Evolutionary conservation across 2,797 vertebrate genomes (phyloP), one percentile per base, ranked within the genome.

Genomic region (Champsocephalus esox): DNA sequence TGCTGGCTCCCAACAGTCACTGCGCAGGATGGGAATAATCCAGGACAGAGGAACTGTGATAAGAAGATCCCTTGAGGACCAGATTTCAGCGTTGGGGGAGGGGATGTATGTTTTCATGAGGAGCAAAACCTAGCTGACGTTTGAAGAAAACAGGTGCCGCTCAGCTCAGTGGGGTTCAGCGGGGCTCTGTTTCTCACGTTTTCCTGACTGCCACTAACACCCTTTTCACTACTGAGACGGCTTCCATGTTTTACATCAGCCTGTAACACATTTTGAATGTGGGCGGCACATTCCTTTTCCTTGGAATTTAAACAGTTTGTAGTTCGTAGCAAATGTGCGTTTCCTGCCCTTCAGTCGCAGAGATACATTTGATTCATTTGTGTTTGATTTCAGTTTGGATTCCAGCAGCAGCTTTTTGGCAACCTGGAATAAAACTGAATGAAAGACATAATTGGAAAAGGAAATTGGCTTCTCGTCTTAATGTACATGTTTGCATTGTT

Each of bases 91-190:
- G 3, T 74, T 28, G 72, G 59, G 74, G 82, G 78, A 73, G 59
- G 73, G 66, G 65, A 50, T 41, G 71, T 50, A 56, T 62, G 80
- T 73, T 88, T 67, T 72, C 63, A 73, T 71, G 83, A 83, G 84
- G 86, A 71, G 57, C 87, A 91, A 75, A 90, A 89, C 83, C 61
- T 89, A 21, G n/a, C 51, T 85, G 78, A 57, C 63, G 80, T 91
- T 90, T 88, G 86, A 80, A 88, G 87, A 93, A 93, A 94, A 93
- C 94, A 95, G 94, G 94, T 95, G 94, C 89, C 70, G 9, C 14
- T 48, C 49, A 75, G 85, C 86, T 92, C 73, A 71, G 79, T n/a
- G 66, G 87, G 83, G 79, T 89, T 92, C 88, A 90, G 50, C n/a
- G 9, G 41, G 74, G 61, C 72, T 84, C 49, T 41, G 66, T 80